A percentile compares a stretch with the other conserved stretches of the same genome.
Evolutionary conservation across 1,140 invertebrate species (phyloP).

Genomic region (Calephelis nemesis): DNA sequence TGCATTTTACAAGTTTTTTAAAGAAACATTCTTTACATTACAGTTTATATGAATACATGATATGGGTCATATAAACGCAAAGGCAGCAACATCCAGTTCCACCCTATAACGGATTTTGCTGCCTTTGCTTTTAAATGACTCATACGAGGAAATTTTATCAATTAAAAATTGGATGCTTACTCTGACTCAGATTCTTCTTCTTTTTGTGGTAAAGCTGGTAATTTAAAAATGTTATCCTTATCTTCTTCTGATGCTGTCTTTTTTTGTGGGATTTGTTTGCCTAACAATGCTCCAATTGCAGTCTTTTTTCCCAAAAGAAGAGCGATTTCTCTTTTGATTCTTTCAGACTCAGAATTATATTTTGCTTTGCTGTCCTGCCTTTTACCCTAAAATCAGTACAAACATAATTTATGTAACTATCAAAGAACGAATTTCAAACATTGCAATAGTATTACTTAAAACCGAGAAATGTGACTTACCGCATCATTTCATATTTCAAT

Average conservation of each 20-base stretch:
- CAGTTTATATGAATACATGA: too few species aligned
- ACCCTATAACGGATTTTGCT: too few species aligned
- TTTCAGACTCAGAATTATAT: slow-evolving; percentile 85
- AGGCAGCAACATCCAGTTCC: too few species aligned
- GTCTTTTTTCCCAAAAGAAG: slow-evolving; percentile 81
- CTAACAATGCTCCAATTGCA: slow-evolving; percentile 81
- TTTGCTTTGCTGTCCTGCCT: slow-evolving; percentile 88
- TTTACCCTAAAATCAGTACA: slow-evolving; percentile 81
- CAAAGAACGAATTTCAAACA: too few species aligned
- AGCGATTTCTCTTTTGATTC: slow-evolving; percentile 86
- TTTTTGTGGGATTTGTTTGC: slow-evolving; percentile 78
- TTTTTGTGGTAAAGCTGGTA: slow-evolving; percentile 82
- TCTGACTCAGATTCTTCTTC: slow-evolving; percentile 68
- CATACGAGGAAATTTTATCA: too few species aligned
- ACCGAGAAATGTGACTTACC: too few species aligned
- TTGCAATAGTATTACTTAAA: too few species aligned
- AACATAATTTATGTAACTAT: not conserved
- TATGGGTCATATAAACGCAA: too few species aligned
- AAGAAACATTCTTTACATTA: too few species aligned
- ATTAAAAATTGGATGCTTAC: slow-evolving; percentile 42
- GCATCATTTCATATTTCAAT: too few species aligned
- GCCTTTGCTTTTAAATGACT: too few species aligned
- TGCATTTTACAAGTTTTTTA: too few species aligned
- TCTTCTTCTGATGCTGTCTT: slow-evolving; percentile 48
- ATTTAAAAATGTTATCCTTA: slow-evolving; percentile 85